Percentiles rank a stretch among this genome's conserved stretches.
These are phyloP conservation scores for Stegodyphus dumicola DNA, from an alignment of 1,140 invertebrate genomes.

Conservation along the genomic window DNA sequence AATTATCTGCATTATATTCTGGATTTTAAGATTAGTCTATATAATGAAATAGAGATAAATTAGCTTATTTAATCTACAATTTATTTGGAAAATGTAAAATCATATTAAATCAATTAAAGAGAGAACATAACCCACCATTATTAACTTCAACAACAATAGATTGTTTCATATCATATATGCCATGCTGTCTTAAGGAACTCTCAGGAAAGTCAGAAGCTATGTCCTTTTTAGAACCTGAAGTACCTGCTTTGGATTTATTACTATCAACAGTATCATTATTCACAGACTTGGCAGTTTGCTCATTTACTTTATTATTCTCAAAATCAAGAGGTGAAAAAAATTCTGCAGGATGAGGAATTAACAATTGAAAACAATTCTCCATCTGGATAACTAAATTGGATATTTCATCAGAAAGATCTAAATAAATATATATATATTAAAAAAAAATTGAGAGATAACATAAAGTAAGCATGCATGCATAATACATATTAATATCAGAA, in stretches of 20 bases:
- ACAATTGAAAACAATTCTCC: conserved; percentile 68
- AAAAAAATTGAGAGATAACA: background rate
- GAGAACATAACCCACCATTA: conserved; percentile 1
- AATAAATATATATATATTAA: conserved; percentile 24
- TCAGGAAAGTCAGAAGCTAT: background rate
- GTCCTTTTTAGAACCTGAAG: background rate
- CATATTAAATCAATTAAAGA: background rate
- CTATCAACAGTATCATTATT: background rate
- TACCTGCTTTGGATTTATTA: background rate
- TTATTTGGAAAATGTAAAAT: too few species aligned
- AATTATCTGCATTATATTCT: too few species aligned
- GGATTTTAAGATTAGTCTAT: too few species aligned
- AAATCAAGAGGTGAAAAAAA: conserved; percentile 62
- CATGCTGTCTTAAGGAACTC: conserved; percentile 57
- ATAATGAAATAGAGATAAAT: too few species aligned
- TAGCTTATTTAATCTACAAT: too few species aligned
- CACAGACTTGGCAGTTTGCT: background rate
- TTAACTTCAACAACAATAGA: conserved; percentile 29
- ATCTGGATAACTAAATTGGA: conserved; percentile 65
- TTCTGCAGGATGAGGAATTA: conserved; percentile 67
- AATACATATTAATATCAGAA: too few species aligned
- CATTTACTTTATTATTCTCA: background rate
- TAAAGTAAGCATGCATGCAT: too few species aligned
- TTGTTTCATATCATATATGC: conserved; percentile 52
- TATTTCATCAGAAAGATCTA: conserved; percentile 52